Base-by-base conservation (phyloP, 2,888 invertebrate species). In the Blastobasis adustella region DNA sequence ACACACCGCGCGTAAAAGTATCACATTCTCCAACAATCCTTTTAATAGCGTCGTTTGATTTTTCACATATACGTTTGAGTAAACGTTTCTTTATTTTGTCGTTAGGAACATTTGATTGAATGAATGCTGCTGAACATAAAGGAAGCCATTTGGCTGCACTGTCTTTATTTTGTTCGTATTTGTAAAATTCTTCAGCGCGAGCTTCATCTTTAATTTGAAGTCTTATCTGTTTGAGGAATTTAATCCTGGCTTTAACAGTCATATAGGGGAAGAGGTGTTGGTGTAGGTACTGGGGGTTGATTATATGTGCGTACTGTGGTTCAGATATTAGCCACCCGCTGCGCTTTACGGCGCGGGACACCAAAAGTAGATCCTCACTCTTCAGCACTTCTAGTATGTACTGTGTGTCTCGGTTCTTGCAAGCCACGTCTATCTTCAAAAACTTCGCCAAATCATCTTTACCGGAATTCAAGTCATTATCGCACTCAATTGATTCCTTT, bases 61-160 rank as follows among this genome's bases (percentile, higher is more conserved):
- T 76, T 63, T 78, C 70, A 53, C 69, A 77, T 10, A 83, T 63
- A 7, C 73, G 67, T 58, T 73, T 78, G 4, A 80, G 63, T 49
- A 73, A 55, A 45, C 57, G 51, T 7, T 58, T 10, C 50, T 68
- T 65, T 2, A 78, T 60, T 3, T 54, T 40, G 54, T 78, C 65
- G 54, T 71, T 67, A 48, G 58, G 54, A 10, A 81, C 54, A 23
- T 70, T 63, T 6, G 56, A 55, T 60, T 76, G 73, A 49, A 78
- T 75, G 41, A 80, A 78, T 23, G 59, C 4, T 38, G 62, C 51
- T 42, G 84, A 81, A 63, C 83, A 83, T 52, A 66, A 59, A 41
- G 76, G 76, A 39, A 84, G 58, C 84, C 84, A 84, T 63, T 79
- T 82, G 0, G 70, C 49, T 44, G 81, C 78, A 6, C 51, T 58